Conservation (phyloP, 2,888 invertebrate genomes). For the Rhodophaea formosa region DNA sequence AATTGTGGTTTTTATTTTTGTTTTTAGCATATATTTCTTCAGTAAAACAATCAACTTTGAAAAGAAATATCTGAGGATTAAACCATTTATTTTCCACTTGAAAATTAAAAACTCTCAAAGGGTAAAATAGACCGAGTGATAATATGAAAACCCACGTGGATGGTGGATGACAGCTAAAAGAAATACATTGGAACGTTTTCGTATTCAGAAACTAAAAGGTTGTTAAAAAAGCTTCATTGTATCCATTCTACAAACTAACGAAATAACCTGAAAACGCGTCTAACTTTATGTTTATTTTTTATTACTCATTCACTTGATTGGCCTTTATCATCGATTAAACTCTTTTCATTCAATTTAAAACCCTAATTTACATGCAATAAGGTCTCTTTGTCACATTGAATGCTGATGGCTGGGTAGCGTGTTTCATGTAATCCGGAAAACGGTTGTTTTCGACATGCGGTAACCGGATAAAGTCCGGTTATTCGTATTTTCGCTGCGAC, state of each 20-base stretch:
- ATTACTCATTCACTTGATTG: slow-evolving; percentile 13
- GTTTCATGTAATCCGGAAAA: slow-evolving; percentile 39
- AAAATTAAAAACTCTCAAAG: too few relatives aligned
- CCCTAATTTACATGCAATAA: not conserved
- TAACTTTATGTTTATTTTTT: slow-evolving; percentile 6
- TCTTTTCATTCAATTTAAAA: not conserved
- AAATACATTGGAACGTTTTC: too few relatives aligned
- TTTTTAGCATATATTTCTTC: too few relatives aligned
- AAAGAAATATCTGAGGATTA: too few relatives aligned
- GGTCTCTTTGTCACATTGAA: not conserved
- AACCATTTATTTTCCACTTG: too few relatives aligned
- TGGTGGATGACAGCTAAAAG: too few relatives aligned
- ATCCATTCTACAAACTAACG: not conserved
- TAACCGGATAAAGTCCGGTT: slow-evolving; percentile 41
- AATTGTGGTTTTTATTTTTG: too few relatives aligned
- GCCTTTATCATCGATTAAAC: not conserved
- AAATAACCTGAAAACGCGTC: not conserved
- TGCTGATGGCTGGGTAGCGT: slow-evolving; percentile 25
- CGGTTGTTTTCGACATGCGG: slow-evolving; percentile 41
- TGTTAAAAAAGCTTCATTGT: too few relatives aligned
- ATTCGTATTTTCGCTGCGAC: slow-evolving; percentile 24
- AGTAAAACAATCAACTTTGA: too few relatives aligned
- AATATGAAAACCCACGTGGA: too few relatives aligned
- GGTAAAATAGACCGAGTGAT: too few relatives aligned
- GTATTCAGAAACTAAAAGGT: too few relatives aligned